Conservation (phyloP, 1,140 invertebrate species). For the Drosophila insularis region DNA sequence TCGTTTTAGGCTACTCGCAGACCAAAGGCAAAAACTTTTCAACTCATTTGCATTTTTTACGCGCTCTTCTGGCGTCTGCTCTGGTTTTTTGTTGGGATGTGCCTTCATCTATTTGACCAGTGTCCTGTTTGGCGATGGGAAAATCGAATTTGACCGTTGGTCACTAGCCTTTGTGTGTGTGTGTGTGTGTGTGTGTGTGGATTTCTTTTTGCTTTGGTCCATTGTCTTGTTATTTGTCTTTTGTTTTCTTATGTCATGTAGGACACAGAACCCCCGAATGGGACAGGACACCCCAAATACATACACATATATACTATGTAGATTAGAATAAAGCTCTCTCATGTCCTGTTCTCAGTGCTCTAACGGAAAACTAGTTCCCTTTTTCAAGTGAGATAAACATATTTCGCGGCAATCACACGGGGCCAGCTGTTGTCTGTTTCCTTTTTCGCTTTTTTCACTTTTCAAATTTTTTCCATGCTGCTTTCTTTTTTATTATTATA, state of each 20-base stretch:
- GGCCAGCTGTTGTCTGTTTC: slow-evolving; percentile 27
- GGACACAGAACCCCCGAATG: slow-evolving; percentile 20
- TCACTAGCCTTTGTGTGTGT: slow-evolving; percentile 12
- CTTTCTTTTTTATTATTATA: too few species aligned
- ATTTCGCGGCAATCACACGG: slow-evolving; percentile 42
- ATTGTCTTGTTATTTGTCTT: slow-evolving; percentile 13
- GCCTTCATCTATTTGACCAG: slow-evolving; percentile 19
- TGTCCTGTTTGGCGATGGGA: slow-evolving; percentile 6
- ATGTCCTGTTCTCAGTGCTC: background rate
- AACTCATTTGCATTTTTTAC: slow-evolving; percentile 60
- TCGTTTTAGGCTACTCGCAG: too few species aligned
- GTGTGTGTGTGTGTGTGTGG: too few species aligned
- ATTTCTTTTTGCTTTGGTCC: background rate
- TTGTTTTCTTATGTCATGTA: slow-evolving; percentile 54
- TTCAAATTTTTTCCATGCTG: background rate
- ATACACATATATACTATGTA: too few species aligned
- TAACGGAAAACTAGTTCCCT: slow-evolving; percentile 32
- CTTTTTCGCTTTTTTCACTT: slow-evolving; percentile 27
- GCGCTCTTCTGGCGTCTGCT: slow-evolving; percentile 10
- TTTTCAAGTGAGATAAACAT: slow-evolving; percentile 26
- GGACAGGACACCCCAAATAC: background rate
- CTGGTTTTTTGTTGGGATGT: slow-evolving; percentile 10
- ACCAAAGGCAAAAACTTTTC: background rate
- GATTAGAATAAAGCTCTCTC: slow-evolving; percentile 26
- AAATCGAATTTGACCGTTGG: slow-evolving; percentile 27